Conservation (phyloP, 2,888 invertebrate genomes). For the Glomeris marginata region DNA sequence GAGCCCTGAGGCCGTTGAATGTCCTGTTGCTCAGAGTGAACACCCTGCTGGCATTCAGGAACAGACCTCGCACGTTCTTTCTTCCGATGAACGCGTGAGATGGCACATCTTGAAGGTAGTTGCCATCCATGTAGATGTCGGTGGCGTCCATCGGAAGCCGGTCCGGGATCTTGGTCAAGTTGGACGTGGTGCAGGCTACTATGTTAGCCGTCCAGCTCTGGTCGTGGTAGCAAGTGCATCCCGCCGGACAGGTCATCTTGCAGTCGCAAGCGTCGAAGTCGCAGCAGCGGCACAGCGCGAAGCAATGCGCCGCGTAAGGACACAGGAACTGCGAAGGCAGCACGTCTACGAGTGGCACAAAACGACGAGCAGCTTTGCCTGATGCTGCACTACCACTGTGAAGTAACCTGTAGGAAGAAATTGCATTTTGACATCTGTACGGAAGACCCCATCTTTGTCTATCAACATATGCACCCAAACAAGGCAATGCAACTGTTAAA, state of each 20-base stretch:
- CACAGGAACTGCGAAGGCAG: constrained; percentile 69
- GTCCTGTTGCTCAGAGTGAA: constrained; percentile 64
- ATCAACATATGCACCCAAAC: no score
- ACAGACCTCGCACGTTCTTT: constrained; percentile 57
- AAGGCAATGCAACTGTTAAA: no score
- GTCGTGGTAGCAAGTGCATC: constrained; percentile 79
- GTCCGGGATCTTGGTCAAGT: constrained; percentile 41
- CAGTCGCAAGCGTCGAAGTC: constrained; percentile 85
- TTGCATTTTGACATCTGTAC: no score
- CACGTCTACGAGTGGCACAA: constrained; percentile 59
- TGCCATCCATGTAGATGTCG: constrained; percentile 71
- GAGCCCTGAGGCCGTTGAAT: constrained; percentile 64
- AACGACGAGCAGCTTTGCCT: constrained; percentile 36
- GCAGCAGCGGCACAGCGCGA: constrained; percentile 74
- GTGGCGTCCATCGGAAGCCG: constrained; percentile 83
- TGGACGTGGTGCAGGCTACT: constrained; percentile 58
- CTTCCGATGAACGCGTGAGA: constrained; percentile 75
- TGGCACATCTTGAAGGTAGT: constrained; percentile 55
- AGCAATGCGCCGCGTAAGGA: constrained; percentile 69
- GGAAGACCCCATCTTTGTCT: no score
- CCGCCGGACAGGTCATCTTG: constrained; percentile 76
- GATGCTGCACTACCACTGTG: constrained; percentile 18
- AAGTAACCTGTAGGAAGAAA: no score
- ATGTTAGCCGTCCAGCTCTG: constrained; percentile 74
- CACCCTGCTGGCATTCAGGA: constrained; percentile 61